These are phyloP conservation scores for Sander vitreus DNA, from an alignment of 2,113 vertebrate species.

Conservation along the genomic window DNA sequence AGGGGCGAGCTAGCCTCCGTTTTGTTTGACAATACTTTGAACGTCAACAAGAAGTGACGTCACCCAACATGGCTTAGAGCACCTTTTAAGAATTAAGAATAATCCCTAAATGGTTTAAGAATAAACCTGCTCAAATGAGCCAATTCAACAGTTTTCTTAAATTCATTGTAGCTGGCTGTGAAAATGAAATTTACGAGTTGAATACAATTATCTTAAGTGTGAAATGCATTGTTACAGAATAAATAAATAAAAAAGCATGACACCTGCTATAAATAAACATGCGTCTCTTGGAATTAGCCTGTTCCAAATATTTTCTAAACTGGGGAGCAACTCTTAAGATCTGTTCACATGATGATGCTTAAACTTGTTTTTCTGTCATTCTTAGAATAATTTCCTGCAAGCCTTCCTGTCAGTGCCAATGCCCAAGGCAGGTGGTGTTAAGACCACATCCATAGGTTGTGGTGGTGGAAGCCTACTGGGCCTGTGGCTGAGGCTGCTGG, in stretches of 20 bases:
- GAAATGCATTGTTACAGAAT: slow-evolving; percentile 2
- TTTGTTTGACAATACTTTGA: too few relatives aligned
- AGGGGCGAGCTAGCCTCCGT: too few relatives aligned
- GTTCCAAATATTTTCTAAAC: slow-evolving; percentile 2
- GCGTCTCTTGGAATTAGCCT: neutral
- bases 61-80: too few relatives aligned
- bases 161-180: neutral
- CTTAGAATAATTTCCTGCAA: slow-evolving; percentile 96
- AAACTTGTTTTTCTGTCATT: slow-evolving; percentile 38
- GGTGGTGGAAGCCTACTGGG: slow-evolving; percentile 70
- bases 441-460: slow-evolving; percentile 21
- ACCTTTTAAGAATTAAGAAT: neutral
- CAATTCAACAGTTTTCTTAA: neutral
- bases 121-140: neutral
- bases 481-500: slow-evolving; percentile 92
- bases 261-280: neutral
- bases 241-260: neutral
- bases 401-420: slow-evolving; percentile 87
- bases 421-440: slow-evolving; percentile 84
- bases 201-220: neutral
- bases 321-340: slow-evolving; percentile 1
- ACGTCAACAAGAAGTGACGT: too few relatives aligned
- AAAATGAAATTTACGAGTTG: neutral
- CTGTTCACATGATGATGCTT: neutral
- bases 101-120: neutral